phyloP scores from a whole-genome alignment of 2,113 vertebrate species.

The Pterocles orientalis region DNA sequence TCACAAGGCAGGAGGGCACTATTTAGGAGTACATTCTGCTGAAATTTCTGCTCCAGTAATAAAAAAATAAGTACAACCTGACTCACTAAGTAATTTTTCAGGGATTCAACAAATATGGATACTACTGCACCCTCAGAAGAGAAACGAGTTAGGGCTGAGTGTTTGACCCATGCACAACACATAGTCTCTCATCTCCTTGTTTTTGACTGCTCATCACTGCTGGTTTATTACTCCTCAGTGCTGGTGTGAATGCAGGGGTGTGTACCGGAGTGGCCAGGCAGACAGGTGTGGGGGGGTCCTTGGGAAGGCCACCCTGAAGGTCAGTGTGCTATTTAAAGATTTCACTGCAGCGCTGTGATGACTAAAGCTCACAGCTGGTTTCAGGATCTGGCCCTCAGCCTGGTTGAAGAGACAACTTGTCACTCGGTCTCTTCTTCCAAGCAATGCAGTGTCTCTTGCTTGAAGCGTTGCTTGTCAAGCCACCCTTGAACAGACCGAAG shows the following conservation, averaged over 20 bases:
- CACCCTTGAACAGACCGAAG: neutral
- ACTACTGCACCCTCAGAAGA: neutral
- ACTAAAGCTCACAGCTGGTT: neutral
- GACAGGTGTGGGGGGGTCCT: neutral
- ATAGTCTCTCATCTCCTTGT: fast-evolving
- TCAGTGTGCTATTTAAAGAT: neutral
- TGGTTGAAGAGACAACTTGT: neutral
- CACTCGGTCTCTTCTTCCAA: neutral
- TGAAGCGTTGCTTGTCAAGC: neutral
- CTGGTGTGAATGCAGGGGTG: neutral
- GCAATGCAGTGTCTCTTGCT: neutral
- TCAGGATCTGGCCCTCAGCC: neutral
- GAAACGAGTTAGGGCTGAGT: neutral
- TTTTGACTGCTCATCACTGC: neutral
- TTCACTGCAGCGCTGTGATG: neutral
- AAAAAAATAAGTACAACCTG: neutral
- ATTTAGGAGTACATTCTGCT: neutral
- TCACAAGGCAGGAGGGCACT: neutral
- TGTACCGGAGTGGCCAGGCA: fast-evolving
- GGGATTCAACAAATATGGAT: neutral
- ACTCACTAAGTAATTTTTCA: neutral
- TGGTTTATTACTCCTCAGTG: neutral
- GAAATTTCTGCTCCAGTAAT: neutral
- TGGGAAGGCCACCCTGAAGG: neutral
- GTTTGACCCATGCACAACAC: neutral